phyloP scores from a whole-genome alignment of 1,140 invertebrate species.

The Drosophila micromelanica region DNA sequence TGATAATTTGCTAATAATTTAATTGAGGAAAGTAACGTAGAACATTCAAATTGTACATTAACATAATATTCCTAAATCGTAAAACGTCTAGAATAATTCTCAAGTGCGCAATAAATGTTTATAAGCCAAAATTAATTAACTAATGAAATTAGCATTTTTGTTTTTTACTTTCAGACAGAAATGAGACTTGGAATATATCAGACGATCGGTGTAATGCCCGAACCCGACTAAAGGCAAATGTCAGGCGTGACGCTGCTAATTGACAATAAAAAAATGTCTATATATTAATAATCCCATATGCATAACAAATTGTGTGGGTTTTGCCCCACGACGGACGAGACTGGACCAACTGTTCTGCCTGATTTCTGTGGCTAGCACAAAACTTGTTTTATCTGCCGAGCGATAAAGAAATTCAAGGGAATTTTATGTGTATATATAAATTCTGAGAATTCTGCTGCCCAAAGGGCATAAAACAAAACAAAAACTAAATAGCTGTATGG shows the following conservation, averaged over 20 bases:
- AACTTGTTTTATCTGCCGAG: slow-evolving; percentile 12
- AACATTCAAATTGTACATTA: background rate
- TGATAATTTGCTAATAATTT: too few relatives aligned
- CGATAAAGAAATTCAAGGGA: slow-evolving; percentile 11
- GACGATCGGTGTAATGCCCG: slow-evolving; percentile 4
- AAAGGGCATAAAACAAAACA: slow-evolving; percentile 16
- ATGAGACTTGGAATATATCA: background rate
- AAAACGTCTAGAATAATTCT: background rate
- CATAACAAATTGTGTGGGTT: slow-evolving; percentile 39
- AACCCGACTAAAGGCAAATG: slow-evolving; percentile 2
- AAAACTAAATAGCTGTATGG: slow-evolving; percentile 4
- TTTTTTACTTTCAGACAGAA: background rate
- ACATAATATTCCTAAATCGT: background rate
- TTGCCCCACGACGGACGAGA: slow-evolving; percentile 10
- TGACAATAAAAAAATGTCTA: slow-evolving; percentile 25
- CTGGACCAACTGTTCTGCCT: slow-evolving; percentile 10
- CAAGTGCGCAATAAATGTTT: slow-evolving; percentile 11
- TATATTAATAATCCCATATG: slow-evolving; percentile 17
- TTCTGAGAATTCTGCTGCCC: slow-evolving; percentile 16
- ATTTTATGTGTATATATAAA: too few relatives aligned
- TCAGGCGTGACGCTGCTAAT: slow-evolving; percentile 14
- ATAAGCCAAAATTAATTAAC: slow-evolving; percentile 12
- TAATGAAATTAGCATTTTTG: slow-evolving; percentile 25
- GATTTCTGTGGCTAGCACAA: slow-evolving; percentile 4
- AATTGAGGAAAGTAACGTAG: background rate